A percentile compares a stretch with the other conserved stretches of the same genome.
Conservation (phyloP, 2,113 vertebrate species). For the Circaetus gallicus region DNA sequence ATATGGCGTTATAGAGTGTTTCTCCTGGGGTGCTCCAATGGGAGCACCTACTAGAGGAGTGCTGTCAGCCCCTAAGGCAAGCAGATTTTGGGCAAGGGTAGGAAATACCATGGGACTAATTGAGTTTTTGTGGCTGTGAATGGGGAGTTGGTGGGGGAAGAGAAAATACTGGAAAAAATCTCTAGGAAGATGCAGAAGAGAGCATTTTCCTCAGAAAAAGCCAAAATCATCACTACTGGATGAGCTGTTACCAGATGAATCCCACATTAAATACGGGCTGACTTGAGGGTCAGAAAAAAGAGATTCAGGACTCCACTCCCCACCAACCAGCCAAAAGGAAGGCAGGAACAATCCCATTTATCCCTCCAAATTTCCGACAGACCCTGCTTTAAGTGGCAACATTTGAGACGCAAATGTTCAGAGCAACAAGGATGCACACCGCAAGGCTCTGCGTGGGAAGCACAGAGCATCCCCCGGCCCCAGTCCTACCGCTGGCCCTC, state of each 20-base stretch:
- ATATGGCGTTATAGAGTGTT: rapidly evolving
- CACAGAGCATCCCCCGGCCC: background rate
- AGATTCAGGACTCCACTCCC: background rate
- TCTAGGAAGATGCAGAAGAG: rapidly evolving
- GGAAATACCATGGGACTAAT: background rate
- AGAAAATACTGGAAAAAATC: background rate
- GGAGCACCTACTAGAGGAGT: background rate
- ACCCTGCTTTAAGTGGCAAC: background rate
- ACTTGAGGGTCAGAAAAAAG: background rate
- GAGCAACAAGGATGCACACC: rapidly evolving
- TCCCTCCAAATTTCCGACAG: background rate
- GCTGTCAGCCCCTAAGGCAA: too few relatives aligned
- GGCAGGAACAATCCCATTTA: background rate
- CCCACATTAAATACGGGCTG: background rate
- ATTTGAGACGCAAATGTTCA: background rate
- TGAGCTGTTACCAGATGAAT: background rate
- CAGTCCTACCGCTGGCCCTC: background rate
- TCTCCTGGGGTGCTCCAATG: background rate
- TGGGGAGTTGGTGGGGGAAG: background rate
- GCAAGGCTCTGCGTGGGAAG: rapidly evolving
- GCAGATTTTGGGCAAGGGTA: background rate
- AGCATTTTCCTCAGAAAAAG: background rate
- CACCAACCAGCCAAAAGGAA: background rate
- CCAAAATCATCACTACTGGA: background rate
- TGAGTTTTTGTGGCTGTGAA: background rate